Percentiles rank a stretch among this genome's conserved stretches.
These are phyloP conservation scores for Epsilonema sp. DNA, from an alignment of 2,888 invertebrate genomes.

Conservation along the genomic window DNA sequence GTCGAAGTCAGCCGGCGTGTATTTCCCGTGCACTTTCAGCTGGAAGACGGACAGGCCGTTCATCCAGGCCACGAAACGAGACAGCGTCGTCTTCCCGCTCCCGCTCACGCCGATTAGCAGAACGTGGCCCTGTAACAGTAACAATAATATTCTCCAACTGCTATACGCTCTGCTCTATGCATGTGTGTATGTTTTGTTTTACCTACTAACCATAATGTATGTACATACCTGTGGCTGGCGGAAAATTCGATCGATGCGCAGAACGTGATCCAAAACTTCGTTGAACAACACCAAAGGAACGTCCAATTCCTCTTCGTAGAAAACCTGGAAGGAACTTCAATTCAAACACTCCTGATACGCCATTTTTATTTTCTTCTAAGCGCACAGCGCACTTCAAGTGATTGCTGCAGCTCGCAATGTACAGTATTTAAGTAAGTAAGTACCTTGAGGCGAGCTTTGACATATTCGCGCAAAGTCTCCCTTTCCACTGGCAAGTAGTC, in stretches of 20 bases:
- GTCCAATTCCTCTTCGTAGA: slow-evolving; percentile 97
- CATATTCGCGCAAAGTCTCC: slow-evolving; percentile 83
- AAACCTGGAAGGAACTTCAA: no score
- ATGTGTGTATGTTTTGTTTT: no score
- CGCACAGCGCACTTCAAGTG: no score
- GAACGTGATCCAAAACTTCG: slow-evolving; percentile 91
- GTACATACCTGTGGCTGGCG: slow-evolving; percentile 60
- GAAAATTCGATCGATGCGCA: slow-evolving; percentile 96
- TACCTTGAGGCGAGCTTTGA: slow-evolving; percentile 80
- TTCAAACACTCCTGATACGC: no score
- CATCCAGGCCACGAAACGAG: slow-evolving; percentile 99
- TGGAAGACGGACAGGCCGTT: slow-evolving; percentile 97
- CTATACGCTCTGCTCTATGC: no score
- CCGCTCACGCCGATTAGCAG: slow-evolving; percentile 94
- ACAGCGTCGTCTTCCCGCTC: slow-evolving; percentile 94
- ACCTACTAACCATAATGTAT: no score
- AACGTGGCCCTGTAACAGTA: slow-evolving; percentile 69
- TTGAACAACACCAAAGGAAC: slow-evolving; percentile 94
- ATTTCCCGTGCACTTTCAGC: slow-evolving; percentile 97
- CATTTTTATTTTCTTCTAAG: no score
- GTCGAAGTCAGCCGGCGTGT: slow-evolving; percentile 94
- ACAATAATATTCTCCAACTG: no score
- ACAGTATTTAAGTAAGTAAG: no score
- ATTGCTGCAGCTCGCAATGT: no score
- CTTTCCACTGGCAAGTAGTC: slow-evolving; percentile 90